A percentile compares a stretch with the other conserved stretches of the same genome.
These are phyloP conservation scores for Monochamus alternatus DNA, from an alignment of 2,888 invertebrate species.

Conservation along the genomic window DNA sequence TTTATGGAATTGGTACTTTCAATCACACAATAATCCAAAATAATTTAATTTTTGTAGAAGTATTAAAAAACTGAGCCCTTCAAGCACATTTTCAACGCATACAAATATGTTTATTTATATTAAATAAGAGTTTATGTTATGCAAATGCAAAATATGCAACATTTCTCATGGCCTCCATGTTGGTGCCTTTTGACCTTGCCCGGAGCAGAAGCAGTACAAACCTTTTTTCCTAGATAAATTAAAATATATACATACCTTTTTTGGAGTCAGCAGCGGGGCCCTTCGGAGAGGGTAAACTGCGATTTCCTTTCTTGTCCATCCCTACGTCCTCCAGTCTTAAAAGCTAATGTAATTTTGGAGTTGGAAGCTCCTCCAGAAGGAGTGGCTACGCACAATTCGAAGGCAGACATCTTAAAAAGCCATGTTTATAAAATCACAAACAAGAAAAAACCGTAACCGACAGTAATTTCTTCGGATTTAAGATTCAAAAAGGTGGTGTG, in stretches of 20 bases:
- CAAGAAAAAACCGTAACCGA: slow-evolving; percentile 71
- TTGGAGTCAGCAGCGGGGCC: slow-evolving; percentile 82
- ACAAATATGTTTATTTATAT: too few species aligned
- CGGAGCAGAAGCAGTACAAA: not conserved
- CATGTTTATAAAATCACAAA: slow-evolving; percentile 80
- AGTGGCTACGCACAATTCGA: slow-evolving; percentile 80
- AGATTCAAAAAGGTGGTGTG: slow-evolving; percentile 65
- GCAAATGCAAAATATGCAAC: not conserved
- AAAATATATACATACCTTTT: slow-evolving; percentile 61
- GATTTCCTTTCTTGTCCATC: slow-evolving; percentile 87
- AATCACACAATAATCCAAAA: too few species aligned
- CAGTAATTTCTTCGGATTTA: slow-evolving; percentile 49
- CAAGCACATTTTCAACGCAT: too few species aligned
- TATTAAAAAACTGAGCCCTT: too few species aligned
- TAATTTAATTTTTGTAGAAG: too few species aligned
- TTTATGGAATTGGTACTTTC: too few species aligned
- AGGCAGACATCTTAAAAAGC: slow-evolving; percentile 87
- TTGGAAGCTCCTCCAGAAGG: slow-evolving; percentile 81
- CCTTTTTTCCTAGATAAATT: too few species aligned
- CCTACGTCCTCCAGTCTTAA: slow-evolving; percentile 69
- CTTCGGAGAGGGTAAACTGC: slow-evolving; percentile 80
- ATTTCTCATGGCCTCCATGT: slow-evolving; percentile 40
- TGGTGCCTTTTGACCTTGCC: slow-evolving; percentile 38
- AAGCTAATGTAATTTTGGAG: slow-evolving; percentile 70
- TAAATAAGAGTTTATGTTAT: too few species aligned